A percentile compares a stretch with the other conserved stretches of the same genome.
phyloP scores from a whole-genome alignment of 1,140 invertebrate species.

The Cardiocondyla obscurior region DNA sequence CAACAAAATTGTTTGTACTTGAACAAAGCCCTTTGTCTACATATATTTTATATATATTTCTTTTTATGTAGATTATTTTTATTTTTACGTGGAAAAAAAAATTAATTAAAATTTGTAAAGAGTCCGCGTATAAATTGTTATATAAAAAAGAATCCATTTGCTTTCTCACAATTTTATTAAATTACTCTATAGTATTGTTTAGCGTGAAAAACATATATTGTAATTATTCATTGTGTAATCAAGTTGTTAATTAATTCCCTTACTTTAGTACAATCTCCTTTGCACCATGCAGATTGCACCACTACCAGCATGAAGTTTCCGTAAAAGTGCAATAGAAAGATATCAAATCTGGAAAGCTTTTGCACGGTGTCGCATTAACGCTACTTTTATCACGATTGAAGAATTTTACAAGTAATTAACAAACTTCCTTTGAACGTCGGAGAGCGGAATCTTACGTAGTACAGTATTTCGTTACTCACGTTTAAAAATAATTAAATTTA shows the following conservation, averaged over 20 bases:
- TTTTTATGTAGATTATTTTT: neutral
- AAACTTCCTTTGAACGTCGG: neutral
- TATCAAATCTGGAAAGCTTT: constrained; percentile 31
- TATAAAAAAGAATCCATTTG: neutral
- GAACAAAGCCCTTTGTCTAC: neutral
- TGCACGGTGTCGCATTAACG: constrained; percentile 1
- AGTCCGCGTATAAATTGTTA: neutral
- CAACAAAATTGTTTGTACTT: neutral
- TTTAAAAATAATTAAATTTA: neutral
- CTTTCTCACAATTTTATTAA: neutral
- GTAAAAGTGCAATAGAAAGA: constrained; percentile 17
- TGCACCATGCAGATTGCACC: neutral
- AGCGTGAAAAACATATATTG: neutral
- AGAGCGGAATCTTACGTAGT: neutral
- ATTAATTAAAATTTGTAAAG: neutral
- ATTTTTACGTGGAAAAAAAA: neutral
- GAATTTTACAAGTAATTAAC: constrained; percentile 27
- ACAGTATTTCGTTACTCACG: neutral
- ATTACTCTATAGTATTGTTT: no score
- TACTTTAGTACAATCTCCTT: neutral
- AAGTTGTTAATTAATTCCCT: neutral
- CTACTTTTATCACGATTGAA: constrained; percentile 34
- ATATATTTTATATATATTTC: no score
- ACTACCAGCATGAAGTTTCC: neutral
- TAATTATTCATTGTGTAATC: constrained; percentile 15